Base-by-base conservation (phyloP, 2,888 invertebrate genomes). In the Horisme vitalbata region DNA sequence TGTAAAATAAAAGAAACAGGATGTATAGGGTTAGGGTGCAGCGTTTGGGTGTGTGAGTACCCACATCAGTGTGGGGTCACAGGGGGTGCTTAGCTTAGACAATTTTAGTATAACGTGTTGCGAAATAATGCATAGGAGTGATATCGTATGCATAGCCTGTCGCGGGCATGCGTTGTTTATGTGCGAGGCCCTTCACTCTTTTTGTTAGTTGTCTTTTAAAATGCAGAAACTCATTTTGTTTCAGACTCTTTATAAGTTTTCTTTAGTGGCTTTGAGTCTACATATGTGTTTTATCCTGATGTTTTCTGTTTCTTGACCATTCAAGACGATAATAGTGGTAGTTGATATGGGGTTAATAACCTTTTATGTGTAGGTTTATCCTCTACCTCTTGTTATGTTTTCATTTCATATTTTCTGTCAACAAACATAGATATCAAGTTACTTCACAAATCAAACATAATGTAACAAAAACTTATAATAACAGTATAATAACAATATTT, bases 61-160 rank as follows among this genome's bases (percentile, higher is more conserved):
- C 37, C 48, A 54, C 38, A 53, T 30, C 36, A 39, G 70, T 65
- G 69, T 70, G 73, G 79, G 80, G 39, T 34, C 26, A 28, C 38
- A 26, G 31, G 80, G 79, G 73, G 78, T 81, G 83, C 82, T 87
- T 83, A 85, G 87, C 85, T 88, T 85, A 86, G 86, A 87, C 83
- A 81, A 85, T 82, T 87, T 87, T 82, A 84, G 82, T 79, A 79
- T 83, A 76, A 80, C 79, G 77, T 71, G 68, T 75, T 72, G 71
- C 74, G 71, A 79, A 83, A 85, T 83, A 83, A 83, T 82, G 78
- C 76, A 78, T 71, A 63, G 52, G 51, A 63, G 63, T 68, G 67
- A 74, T 76, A 76, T 67, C 64, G 69, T 71, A 75, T 75, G 77
- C 75, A 76, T 74, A 70, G 73, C 62, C 60, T 68, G 73, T 75